Conservation (phyloP, 2,888 invertebrate genomes). For the Antitype chi region DNA sequence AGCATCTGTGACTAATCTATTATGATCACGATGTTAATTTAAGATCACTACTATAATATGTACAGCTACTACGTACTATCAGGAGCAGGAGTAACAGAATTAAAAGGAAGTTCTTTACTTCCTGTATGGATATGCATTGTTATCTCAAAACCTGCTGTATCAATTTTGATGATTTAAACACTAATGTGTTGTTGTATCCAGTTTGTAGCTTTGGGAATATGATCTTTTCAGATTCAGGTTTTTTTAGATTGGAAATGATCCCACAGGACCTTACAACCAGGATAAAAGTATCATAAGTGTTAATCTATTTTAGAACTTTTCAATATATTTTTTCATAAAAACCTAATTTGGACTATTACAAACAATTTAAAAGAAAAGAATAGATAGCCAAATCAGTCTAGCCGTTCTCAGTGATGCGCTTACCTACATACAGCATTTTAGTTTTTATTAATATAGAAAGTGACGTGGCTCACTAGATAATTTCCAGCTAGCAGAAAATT, state of each 20-base stretch:
- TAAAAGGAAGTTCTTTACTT: slow-evolving; percentile 39
- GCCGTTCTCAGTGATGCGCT: too few relatives aligned
- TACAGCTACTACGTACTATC: not conserved
- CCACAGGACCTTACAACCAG: too few relatives aligned
- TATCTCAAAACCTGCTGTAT: slow-evolving; percentile 32
- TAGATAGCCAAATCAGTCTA: too few relatives aligned
- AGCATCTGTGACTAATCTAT: slow-evolving; percentile 48
- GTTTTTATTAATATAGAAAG: not conserved
- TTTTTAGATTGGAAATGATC: too few relatives aligned
- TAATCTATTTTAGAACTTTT: not conserved
- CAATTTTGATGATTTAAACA: not conserved
- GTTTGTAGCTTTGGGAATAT: not conserved
- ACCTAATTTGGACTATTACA: too few relatives aligned
- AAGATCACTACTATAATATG: slow-evolving; percentile 21
- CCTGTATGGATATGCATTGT: slow-evolving; percentile 24
- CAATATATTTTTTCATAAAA: not conserved
- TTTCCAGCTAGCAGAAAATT: not conserved
- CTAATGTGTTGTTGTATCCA: not conserved
- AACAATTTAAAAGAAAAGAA: too few relatives aligned
- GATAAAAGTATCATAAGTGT: too few relatives aligned
- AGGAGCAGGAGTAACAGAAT: slow-evolving; percentile 7
- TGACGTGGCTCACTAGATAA: too few relatives aligned
- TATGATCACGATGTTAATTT: slow-evolving; percentile 33
- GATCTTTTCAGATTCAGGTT: not conserved
- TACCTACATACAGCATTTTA: not conserved